A percentile compares a stretch with the other conserved stretches of the same genome.
Conservation (phyloP, 2,888 invertebrate genomes). For the Stenurella melanura region DNA sequence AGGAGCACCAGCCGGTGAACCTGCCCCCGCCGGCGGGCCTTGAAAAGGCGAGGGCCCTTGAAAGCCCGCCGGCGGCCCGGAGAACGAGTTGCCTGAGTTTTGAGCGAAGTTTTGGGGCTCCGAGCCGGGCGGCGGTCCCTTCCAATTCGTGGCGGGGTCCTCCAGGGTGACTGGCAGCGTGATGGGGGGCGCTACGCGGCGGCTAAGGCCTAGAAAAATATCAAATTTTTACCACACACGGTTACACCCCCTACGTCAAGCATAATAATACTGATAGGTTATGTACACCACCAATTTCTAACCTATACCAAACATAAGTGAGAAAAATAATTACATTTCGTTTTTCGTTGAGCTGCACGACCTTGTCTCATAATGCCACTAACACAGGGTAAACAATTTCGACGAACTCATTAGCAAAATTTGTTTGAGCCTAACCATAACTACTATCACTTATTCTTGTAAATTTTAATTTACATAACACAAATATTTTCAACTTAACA, state of each 20-base stretch:
- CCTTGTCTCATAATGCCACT: constrained; percentile 76
- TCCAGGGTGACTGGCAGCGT: constrained; percentile 84
- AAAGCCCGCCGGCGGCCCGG: constrained; percentile 73
- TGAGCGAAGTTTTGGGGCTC: constrained; percentile 81
- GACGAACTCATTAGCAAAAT: constrained; percentile 65
- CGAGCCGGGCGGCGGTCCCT: constrained; percentile 82
- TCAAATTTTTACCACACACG: constrained; percentile 33
- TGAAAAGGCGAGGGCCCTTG: constrained; percentile 77
- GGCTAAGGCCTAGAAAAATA: constrained; percentile 84
- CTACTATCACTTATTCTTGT: constrained; percentile 54
- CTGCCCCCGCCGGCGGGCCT: constrained; percentile 81
- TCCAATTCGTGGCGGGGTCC: constrained; percentile 86
- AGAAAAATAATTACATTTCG: constrained; percentile 73
- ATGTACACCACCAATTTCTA: constrained; percentile 62
- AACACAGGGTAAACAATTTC: constrained; percentile 60
- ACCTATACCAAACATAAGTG: constrained; percentile 61
- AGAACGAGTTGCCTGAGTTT: constrained; percentile 78
- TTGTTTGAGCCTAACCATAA: constrained; percentile 58
- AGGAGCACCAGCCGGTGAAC: constrained; percentile 77
- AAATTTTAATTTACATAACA: constrained; percentile 33
- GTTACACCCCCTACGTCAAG: constrained; percentile 51
- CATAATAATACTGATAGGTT: constrained; percentile 63
- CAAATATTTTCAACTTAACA: constrained; percentile 29
- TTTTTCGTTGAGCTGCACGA: constrained; percentile 76
- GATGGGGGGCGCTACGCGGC: constrained; percentile 82